Evolutionary conservation across 1,140 invertebrate species (phyloP), one percentile per base, ranked within the genome.

Genomic region (Listronotus bonariensis): DNA sequence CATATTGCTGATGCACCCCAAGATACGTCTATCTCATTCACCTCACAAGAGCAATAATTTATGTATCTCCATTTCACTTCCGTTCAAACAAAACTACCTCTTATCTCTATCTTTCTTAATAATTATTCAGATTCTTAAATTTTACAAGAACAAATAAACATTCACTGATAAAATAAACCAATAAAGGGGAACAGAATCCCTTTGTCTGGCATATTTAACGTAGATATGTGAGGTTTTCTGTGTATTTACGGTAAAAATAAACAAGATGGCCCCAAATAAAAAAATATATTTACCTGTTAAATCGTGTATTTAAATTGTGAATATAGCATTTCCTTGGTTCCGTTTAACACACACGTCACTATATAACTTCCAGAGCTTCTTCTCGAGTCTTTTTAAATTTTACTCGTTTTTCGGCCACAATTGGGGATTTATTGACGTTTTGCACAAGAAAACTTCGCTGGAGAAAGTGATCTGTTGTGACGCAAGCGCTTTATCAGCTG

Each of bases 181-280:
- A 49, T 17, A 49, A 45, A 49, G 14, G 15, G 15, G 26, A 36
- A 36, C 34, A 4, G 34, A 31, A 49, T n/a, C 46, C 20, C 46
- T 49, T 49, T 49, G 18, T 49, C 20, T 49, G 46, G 12, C 17
- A 26, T 26, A 18, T 20, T 49, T 49, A 32, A 54, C 14, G 40
- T 12, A 38, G 7, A 38, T n/a, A n/a, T 18, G 15, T 12, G 31
- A 41, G 34, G 20, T 41, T 42, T 54, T 43, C 54, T 31, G 20
- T 17, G 10, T 14, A 56, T 20, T 56, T 18, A 18, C 6, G 10
- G 20, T n/a, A 34, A 56, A 43, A 56, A 56, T 15, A 56, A 40
- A 8, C 38, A 56, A 56, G 38, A 56, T 56, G 54, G 54, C 54
- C 40, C 12, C 9, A 43, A 56, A 26, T 18, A 12, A 18, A 17